Evolutionary conservation across 2,797 vertebrate genomes (phyloP).

Genomic region (Lagorchestes hirsutus): DNA sequence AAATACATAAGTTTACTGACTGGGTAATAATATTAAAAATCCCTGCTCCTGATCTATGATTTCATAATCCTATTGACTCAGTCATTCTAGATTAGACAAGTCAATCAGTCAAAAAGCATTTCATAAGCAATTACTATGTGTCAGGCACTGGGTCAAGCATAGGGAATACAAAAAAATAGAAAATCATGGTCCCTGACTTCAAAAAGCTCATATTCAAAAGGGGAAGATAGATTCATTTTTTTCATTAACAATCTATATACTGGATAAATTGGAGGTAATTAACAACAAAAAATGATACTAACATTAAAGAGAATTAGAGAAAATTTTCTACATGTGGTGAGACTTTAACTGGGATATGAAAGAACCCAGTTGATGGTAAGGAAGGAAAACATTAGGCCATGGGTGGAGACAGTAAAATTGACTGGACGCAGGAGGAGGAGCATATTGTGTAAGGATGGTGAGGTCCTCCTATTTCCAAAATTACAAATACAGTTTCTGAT

Average conservation of each 20-base stretch:
- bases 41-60: background rate
- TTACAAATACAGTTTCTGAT: background rate
- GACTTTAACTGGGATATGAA: background rate
- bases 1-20: background rate
- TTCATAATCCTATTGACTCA: background rate
- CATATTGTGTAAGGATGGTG: background rate
- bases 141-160: background rate
- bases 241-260: background rate
- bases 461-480: background rate
- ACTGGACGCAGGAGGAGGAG: background rate
- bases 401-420: background rate
- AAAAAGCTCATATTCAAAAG: background rate
- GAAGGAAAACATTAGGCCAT: background rate
- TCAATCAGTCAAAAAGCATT: background rate
- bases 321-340: background rate
- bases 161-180: background rate
- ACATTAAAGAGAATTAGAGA: background rate
- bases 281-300: background rate
- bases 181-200: background rate
- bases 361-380: background rate
- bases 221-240: no score
- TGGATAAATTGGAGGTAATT: background rate
- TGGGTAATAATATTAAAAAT: background rate
- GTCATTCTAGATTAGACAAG: background rate
- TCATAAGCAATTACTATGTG: background rate